Evolutionary conservation across 1,140 invertebrate species (phyloP).

Genomic region (Eupeodes corollae): DNA sequence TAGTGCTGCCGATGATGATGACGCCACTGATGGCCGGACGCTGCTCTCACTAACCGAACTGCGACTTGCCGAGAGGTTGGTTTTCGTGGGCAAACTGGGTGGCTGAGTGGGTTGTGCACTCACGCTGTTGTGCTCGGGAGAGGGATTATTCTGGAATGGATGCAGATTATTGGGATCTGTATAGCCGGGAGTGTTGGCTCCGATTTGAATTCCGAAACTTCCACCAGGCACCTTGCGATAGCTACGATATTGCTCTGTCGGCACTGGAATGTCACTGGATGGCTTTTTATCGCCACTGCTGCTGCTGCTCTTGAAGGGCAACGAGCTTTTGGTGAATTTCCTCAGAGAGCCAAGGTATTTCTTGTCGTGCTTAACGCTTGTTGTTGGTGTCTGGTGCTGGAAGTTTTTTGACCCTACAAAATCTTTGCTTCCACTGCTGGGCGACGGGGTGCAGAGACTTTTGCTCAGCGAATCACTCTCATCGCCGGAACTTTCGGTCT

Average conservation of each 20-base stretch:
- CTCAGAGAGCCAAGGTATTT: constrained; percentile 51
- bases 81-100: constrained; percentile 8
- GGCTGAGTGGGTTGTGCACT: neutral
- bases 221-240: constrained; percentile 50
- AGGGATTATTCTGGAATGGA: neutral
- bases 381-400: constrained; percentile 11
- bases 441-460: constrained; percentile 31
- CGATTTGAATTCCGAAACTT: constrained; percentile 33
- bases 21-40: neutral
- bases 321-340: constrained; percentile 42
- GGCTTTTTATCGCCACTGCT: constrained; percentile 32
- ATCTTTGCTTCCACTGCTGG: constrained; percentile 10
- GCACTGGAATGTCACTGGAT: constrained; percentile 53
- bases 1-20: constrained; percentile 5
- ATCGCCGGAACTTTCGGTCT: constrained; percentile 66
- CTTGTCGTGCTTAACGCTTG: constrained; percentile 19
- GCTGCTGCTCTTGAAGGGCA: constrained; percentile 37
- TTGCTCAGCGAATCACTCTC: constrained; percentile 37
- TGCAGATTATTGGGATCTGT: neutral
- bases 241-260: constrained; percentile 64
- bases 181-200: constrained; percentile 31
- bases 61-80: constrained; percentile 24
- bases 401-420: constrained; percentile 8
- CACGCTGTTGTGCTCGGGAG: neutral
- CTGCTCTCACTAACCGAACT: constrained; percentile 18